Conservation (phyloP, 1,140 invertebrate genomes). For the Ridgeia piscesae region DNA sequence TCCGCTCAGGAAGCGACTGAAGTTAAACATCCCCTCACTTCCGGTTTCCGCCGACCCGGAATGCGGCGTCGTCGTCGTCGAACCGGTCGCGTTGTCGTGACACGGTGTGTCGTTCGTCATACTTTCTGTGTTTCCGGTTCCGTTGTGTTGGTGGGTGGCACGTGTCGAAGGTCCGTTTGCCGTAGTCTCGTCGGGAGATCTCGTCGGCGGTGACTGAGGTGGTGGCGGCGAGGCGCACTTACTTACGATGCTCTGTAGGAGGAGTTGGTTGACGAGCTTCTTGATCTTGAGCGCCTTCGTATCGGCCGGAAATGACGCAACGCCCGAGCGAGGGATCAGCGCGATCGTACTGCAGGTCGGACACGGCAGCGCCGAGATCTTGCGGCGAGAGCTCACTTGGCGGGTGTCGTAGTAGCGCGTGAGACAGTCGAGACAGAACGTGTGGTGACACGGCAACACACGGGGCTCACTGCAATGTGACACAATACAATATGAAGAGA, state of each 20-base stretch:
- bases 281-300: background rate
- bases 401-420: background rate
- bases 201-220: background rate
- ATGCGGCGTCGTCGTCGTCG: background rate
- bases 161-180: background rate
- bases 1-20: background rate
- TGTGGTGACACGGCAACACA: conserved; percentile 14
- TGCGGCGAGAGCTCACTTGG: background rate
- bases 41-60: background rate
- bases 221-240: background rate
- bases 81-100: background rate
- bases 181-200: background rate
- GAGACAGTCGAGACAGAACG: conserved; percentile 15
- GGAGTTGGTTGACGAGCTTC: background rate
- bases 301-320: conserved; percentile 8
- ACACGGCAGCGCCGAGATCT: conserved; percentile 10
- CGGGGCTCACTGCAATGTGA: conserved; percentile 23
- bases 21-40: background rate
- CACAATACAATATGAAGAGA: no score
- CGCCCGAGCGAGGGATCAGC: background rate
- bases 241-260: background rate
- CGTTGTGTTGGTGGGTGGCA: background rate
- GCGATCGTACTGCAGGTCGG: background rate
- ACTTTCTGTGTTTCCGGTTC: background rate
- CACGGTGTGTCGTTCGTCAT: background rate